Evolutionary conservation across 2,113 vertebrate genomes (phyloP).

Genomic region (Oryzias javanicus): DNA sequence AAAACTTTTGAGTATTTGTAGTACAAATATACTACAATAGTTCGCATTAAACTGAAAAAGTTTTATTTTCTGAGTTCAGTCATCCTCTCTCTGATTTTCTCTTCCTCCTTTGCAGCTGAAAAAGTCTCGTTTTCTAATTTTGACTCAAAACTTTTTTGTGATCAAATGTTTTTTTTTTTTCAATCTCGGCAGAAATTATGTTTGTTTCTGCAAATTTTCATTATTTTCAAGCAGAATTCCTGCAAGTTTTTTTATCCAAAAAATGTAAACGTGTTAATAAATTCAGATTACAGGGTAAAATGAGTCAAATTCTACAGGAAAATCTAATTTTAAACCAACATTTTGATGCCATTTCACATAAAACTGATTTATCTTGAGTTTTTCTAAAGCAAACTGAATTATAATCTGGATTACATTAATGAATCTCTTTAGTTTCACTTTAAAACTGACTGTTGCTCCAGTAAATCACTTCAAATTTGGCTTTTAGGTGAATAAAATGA

Average conservation of each 20-base stretch:
- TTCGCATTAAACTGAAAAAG: conserved; percentile 32
- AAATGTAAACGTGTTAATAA: not conserved
- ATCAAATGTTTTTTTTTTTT: too few relatives aligned
- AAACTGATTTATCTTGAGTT: not conserved
- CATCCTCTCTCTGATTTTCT: not conserved
- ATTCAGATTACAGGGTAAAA: conserved; percentile 1
- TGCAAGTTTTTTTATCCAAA: too few relatives aligned
- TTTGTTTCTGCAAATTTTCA: not conserved
- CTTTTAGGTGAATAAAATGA: too few relatives aligned
- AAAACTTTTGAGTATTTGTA: not conserved
- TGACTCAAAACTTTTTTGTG: too few relatives aligned
- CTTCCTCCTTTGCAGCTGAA: too few relatives aligned
- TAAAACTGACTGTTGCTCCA: too few relatives aligned
- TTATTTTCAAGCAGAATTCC: not conserved
- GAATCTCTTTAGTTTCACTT: too few relatives aligned
- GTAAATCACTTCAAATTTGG: too few relatives aligned
- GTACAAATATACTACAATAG: conserved; percentile 25
- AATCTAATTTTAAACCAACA: not conserved
- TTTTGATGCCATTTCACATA: not conserved
- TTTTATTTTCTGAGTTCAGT: not conserved
- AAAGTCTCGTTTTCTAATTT: too few relatives aligned
- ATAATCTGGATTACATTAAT: too few relatives aligned
- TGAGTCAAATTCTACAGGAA: not conserved
- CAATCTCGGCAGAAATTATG: too few relatives aligned
- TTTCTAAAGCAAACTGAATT: too few relatives aligned